A percentile compares a stretch with the other conserved stretches of the same genome.
Conservation (phyloP, 1,140 invertebrate genomes). For the Calliphora vicina region DNA sequence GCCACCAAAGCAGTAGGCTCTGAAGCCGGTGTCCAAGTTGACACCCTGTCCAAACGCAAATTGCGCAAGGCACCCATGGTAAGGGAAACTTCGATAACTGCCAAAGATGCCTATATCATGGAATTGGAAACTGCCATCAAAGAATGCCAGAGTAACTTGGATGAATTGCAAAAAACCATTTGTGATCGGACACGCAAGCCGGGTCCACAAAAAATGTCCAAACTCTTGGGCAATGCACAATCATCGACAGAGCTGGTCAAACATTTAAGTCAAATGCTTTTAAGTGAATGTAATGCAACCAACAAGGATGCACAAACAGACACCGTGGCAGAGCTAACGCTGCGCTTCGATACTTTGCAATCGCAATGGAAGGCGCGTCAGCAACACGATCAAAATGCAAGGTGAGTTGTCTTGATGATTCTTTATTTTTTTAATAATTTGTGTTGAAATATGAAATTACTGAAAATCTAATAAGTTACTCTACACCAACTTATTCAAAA, state of each 20-base stretch:
- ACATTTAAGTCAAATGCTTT: slow-evolving; percentile 77
- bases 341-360: slow-evolving; percentile 75
- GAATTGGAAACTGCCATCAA: slow-evolving; percentile 75
- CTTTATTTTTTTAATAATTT: not conserved
- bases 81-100: slow-evolving; percentile 72
- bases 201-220: slow-evolving; percentile 68
- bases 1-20: slow-evolving; percentile 79
- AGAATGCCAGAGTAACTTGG: slow-evolving; percentile 69
- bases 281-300: slow-evolving; percentile 76
- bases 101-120: slow-evolving; percentile 79
- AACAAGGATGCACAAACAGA: slow-evolving; percentile 72
- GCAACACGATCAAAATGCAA: slow-evolving; percentile 61
- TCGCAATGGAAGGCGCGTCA: slow-evolving; percentile 74
- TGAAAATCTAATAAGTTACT: too few species aligned
- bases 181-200: slow-evolving; percentile 64
- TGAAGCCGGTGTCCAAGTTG: slow-evolving; percentile 79
- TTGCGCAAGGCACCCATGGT: slow-evolving; percentile 58
- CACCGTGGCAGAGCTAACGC: slow-evolving; percentile 72
- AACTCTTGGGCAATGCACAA: slow-evolving; percentile 74
- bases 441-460: not conserved
- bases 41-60: slow-evolving; percentile 70
- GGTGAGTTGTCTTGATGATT: slow-evolving; percentile 44
- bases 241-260: slow-evolving; percentile 79
- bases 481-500: too few species aligned
- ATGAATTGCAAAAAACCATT: slow-evolving; percentile 67